Evolutionary conservation across 2,888 invertebrate species (phyloP).

Genomic region (Epiblema foenella): DNA sequence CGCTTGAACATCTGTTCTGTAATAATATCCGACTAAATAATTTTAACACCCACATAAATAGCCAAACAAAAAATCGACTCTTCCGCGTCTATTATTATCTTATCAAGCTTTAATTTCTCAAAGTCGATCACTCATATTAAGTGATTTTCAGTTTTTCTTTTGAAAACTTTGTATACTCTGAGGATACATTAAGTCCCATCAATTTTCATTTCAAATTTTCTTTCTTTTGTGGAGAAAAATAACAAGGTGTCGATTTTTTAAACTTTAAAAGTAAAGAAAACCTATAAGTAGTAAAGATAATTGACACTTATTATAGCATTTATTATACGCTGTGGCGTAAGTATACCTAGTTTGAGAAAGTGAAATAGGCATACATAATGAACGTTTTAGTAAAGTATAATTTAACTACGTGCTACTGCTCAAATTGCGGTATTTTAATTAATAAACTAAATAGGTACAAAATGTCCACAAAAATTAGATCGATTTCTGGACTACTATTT

Average conservation of each 20-base stretch:
- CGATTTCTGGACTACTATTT: no score
- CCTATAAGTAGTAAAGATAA: conserved; percentile 6
- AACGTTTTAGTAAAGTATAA: background rate
- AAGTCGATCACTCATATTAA: conserved; percentile 37
- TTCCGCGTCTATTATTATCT: conserved; percentile 10
- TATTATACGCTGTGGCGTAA: background rate
- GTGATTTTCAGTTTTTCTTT: conserved; percentile 33
- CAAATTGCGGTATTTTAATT: no score
- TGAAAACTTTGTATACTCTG: conserved; percentile 15
- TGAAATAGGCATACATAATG: background rate
- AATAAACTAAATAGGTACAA: no score
- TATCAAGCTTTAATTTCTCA: background rate
- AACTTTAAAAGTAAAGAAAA: conserved; percentile 16
- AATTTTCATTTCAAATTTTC: conserved; percentile 40
- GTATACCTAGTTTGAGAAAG: background rate
- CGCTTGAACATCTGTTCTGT: no score
- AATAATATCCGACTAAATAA: no score
- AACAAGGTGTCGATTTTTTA: conserved; percentile 14
- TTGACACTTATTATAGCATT: background rate
- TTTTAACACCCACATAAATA: background rate
- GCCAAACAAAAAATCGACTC: background rate
- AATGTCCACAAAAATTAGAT: no score
- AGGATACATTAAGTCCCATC: conserved; percentile 36
- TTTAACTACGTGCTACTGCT: background rate
- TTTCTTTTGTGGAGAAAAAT: conserved; percentile 32